A percentile compares a stretch with the other conserved stretches of the same genome.
These are phyloP conservation scores for Enteromius paludinosus DNA, from an alignment of 2,797 vertebrate species.

Conservation along the genomic window DNA sequence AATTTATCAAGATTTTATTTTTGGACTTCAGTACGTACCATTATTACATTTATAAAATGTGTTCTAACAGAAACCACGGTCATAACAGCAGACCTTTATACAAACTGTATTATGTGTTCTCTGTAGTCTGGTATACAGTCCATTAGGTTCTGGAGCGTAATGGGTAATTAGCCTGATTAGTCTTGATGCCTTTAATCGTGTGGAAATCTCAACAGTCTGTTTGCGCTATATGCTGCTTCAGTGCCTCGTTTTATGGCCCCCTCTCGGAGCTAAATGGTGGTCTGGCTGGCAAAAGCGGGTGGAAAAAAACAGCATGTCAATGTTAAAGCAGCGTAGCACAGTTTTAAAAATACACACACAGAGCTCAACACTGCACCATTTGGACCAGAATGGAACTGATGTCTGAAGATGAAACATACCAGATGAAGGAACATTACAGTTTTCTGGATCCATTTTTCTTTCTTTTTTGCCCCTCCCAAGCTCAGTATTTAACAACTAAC, in stretches of 20 bases:
- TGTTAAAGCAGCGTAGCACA: constrained; percentile 12
- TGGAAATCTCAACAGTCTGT: constrained; percentile 65
- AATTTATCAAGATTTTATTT: constrained; percentile 79
- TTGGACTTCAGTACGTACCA: constrained; percentile 68
- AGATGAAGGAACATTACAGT: background rate
- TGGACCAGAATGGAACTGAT: background rate
- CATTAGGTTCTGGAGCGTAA: constrained; percentile 60
- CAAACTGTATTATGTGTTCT: constrained; percentile 68
- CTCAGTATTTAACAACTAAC: background rate
- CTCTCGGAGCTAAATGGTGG: constrained; percentile 48
- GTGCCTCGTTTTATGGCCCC: constrained; percentile 43
- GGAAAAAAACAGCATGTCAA: constrained; percentile 19
- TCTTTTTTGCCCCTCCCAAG: background rate
- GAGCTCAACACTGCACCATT: background rate
- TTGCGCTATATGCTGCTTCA: constrained; percentile 56
- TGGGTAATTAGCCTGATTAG: constrained; percentile 59
- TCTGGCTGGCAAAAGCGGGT: constrained; percentile 2
- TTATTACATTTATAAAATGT: constrained; percentile 80
- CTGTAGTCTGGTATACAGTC: constrained; percentile 62
- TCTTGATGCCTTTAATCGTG: constrained; percentile 48
- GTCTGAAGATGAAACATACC: background rate
- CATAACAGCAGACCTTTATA: constrained; percentile 76
- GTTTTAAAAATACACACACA: constrained; percentile 17
- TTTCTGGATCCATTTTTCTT: background rate
- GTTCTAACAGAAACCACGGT: constrained; percentile 74